Evolutionary conservation across 2,797 vertebrate species (phyloP), one percentile per base, ranked within the genome.

Genomic region (Chelon labrosus): DNA sequence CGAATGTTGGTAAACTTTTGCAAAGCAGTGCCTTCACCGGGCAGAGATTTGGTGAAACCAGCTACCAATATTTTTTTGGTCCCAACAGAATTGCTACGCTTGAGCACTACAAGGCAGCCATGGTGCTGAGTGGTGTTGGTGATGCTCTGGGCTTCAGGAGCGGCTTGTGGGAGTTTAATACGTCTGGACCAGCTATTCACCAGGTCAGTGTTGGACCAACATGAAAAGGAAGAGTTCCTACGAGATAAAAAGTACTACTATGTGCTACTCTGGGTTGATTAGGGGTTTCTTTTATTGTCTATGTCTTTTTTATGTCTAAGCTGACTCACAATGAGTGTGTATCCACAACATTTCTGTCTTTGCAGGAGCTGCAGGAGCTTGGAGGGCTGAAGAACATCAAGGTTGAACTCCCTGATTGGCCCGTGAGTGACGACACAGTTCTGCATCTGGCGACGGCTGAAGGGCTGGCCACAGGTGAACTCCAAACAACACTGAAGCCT

Each of bases 361-460:
- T 25, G 2, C 75, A 95, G 55, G 96, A 97, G 85, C 90, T 97
- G 67, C 77, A 92, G 44, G 86, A 94, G 58, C 91, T 97, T 0
- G 96, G 96, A 0, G 96, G 96, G 0, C 82, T 97, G 55, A 81
- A 71, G 25, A 93, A 89, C 77, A 93, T 97, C 71, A 73, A 22
- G 42, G 95, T 62, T 0, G 42, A 93, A 51, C 95, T 94, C 31
- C 96, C 96, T 0, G 94, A 96, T 35, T 97, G 96, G 96, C 96
- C 96, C 0, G 91, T 97, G 74, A 96, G 96, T 7, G 96, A 96
- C 2, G 96, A 97, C 93, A 96, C 96, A 0, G 85, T 97, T 12
- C 92, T 97, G 49, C 96, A 97, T 76, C 91, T 97, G 9, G 96
- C 96, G 0, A 97, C 96, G 0, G 95, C 95, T 0, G 96, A 97